phyloP scores from a whole-genome alignment of 2,888 invertebrate genomes.

The Drosophila siamana region DNA sequence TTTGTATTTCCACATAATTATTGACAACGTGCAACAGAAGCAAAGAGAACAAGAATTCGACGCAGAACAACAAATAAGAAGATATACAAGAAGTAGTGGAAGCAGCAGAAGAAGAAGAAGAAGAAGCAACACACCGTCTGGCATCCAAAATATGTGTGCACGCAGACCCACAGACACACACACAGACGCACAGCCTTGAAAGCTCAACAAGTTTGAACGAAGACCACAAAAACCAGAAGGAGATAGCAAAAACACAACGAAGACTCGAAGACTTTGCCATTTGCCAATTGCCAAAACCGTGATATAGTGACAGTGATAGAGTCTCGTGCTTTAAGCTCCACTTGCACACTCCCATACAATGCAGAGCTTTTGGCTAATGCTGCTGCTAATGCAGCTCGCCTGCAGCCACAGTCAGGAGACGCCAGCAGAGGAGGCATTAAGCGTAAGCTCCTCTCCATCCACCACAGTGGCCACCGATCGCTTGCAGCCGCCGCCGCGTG shows the following conservation, averaged over 20 bases:
- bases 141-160: too few species aligned
- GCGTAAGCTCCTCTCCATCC: too few species aligned
- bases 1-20: slow-evolving; percentile 59
- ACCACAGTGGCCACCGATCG: slow-evolving; percentile 37
- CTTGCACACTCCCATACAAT: slow-evolving; percentile 8
- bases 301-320: too few species aligned
- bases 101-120: slow-evolving; percentile 10
- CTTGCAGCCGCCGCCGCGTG: slow-evolving; percentile 72
- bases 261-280: not conserved
- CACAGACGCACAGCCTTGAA: not conserved
- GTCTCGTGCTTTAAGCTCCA: not conserved
- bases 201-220: not conserved
- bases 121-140: too few species aligned
- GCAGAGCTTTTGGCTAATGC: slow-evolving; percentile 23
- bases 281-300: too few species aligned
- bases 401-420: slow-evolving; percentile 19
- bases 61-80: slow-evolving; percentile 25
- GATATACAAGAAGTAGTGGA: slow-evolving; percentile 4
- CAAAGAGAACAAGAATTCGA: slow-evolving; percentile 36
- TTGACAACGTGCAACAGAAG: slow-evolving; percentile 54
- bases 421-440: too few species aligned
- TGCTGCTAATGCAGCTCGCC: slow-evolving; percentile 29
- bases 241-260: not conserved
- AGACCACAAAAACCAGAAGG: not conserved
- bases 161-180: too few species aligned